Percentiles rank a stretch among this genome's conserved stretches.
phyloP scores from a whole-genome alignment of 2,888 invertebrate genomes.

The Oegoconia quadripuncta region DNA sequence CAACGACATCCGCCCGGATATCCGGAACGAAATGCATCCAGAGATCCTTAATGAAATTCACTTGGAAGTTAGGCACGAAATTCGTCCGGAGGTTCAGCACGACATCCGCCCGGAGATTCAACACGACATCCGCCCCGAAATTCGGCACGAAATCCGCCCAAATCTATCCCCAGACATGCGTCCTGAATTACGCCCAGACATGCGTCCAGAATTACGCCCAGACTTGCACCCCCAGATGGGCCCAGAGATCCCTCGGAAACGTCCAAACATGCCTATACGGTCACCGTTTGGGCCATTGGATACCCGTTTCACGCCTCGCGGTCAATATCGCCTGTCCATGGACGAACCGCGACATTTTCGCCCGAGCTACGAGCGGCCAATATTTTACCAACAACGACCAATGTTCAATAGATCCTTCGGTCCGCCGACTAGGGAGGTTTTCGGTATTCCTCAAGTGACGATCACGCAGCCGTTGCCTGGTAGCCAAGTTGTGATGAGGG shows the following conservation, averaged over 20 bases:
- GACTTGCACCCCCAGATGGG: slow-evolving; percentile 17
- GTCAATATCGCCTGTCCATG: slow-evolving; percentile 35
- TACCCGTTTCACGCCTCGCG: slow-evolving; percentile 19
- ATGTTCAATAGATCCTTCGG: slow-evolving; percentile 37
- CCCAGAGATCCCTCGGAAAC: slow-evolving; percentile 13
- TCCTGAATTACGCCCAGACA: slow-evolving; percentile 2
- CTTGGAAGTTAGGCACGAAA: too few species aligned
- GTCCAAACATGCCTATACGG: slow-evolving; percentile 31
- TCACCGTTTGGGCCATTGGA: slow-evolving; percentile 31
- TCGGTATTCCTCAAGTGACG: slow-evolving; percentile 53
- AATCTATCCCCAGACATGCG: too few species aligned
- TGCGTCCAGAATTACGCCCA: slow-evolving; percentile 17
- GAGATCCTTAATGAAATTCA: too few species aligned
- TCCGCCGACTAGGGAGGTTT: slow-evolving; percentile 44
- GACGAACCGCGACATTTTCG: slow-evolving; percentile 32
- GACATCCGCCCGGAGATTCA: too few species aligned
- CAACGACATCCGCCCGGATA: slow-evolving; percentile 12
- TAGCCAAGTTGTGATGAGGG: slow-evolving; percentile 22
- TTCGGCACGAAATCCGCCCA: too few species aligned
- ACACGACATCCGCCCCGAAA: too few species aligned
- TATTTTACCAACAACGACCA: slow-evolving; percentile 36
- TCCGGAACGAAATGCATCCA: too few species aligned
- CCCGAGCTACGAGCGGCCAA: slow-evolving; percentile 45
- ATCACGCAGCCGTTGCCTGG: slow-evolving; percentile 39
- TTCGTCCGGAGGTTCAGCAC: too few species aligned